phyloP scores from a whole-genome alignment of 64 coral and sea anemone genomes.

The Dendrophyllia cribrosa region DNA sequence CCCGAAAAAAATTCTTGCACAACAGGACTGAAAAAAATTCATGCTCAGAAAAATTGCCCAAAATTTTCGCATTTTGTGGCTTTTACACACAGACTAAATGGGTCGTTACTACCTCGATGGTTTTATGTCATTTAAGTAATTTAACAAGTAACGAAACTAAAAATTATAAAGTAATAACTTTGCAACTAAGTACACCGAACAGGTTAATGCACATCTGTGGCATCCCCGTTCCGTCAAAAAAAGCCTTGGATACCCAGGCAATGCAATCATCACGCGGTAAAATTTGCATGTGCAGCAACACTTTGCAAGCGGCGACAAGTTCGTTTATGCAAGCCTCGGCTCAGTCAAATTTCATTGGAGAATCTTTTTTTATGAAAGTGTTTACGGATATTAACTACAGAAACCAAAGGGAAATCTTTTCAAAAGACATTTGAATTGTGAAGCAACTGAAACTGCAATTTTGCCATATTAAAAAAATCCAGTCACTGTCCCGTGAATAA shows the following conservation, averaged over 20 bases:
- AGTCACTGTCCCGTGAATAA: constrained; percentile 32
- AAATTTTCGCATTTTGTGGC: constrained; percentile 6
- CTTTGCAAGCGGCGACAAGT: constrained; percentile 17
- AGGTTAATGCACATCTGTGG: constrained; percentile 17
- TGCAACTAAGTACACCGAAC: neutral
- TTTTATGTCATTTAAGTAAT: constrained; percentile 8
- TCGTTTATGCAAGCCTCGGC: constrained; percentile 23
- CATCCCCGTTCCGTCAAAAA: neutral
- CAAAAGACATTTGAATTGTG: constrained; percentile 4
- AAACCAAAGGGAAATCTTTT: constrained; percentile 43
- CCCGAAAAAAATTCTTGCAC: no score
- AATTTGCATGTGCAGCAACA: constrained; percentile 11
- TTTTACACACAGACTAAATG: constrained; percentile 10
- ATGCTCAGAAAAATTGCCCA: no score
- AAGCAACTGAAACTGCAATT: constrained; percentile 20
- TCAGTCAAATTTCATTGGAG: constrained; percentile 42
- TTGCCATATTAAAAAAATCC: neutral
- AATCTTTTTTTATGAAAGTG: constrained; percentile 37
- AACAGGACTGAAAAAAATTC: no score
- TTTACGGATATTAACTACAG: constrained; percentile 14
- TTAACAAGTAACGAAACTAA: constrained; percentile 1
- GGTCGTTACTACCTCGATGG: neutral
- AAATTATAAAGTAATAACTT: constrained; percentile 8
- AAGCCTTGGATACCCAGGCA: constrained; percentile 12
- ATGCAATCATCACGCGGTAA: constrained; percentile 3